phyloP scores from a whole-genome alignment of 1,140 invertebrate species.

The Drosophila punjabiensis region DNA sequence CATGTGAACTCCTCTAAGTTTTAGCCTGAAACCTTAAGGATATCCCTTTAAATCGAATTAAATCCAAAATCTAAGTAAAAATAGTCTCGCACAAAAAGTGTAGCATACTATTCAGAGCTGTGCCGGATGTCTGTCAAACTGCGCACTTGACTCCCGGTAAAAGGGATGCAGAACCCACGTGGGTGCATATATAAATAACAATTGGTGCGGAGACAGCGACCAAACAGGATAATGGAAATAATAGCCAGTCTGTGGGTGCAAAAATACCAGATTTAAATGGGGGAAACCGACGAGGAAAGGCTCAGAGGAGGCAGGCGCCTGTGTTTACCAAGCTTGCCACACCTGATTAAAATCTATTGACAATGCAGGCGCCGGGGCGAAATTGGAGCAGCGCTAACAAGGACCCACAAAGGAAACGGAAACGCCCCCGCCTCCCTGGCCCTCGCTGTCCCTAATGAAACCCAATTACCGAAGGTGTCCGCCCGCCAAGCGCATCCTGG shows the following conservation, averaged over 20 bases:
- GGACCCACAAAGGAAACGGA: conserved; percentile 50
- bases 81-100: conserved; percentile 36
- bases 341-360: conserved; percentile 84
- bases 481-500: conserved; percentile 19
- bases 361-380: conserved; percentile 48
- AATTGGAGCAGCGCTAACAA: conserved; percentile 74
- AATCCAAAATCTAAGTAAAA: conserved; percentile 11
- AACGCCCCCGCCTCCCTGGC: conserved; percentile 5
- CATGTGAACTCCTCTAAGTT: too few species aligned
- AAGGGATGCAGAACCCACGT: conserved; percentile 33
- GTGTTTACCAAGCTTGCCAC: conserved; percentile 76
- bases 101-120: conserved; percentile 49
- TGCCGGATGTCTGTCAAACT: conserved; percentile 30
- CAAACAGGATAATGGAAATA: conserved; percentile 59
- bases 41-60: neutral
- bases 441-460: conserved; percentile 54
- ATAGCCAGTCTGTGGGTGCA: conserved; percentile 48
- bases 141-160: conserved; percentile 46
- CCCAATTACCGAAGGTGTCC: conserved; percentile 66
- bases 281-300: neutral
- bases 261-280: conserved; percentile 53
- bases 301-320: conserved; percentile 30
- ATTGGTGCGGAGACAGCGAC: conserved; percentile 41
- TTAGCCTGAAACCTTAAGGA: neutral
- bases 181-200: conserved; percentile 78